Evolutionary conservation across 2,888 invertebrate genomes (phyloP), one percentile per base, ranked within the genome.

Genomic region (Sialis lutaria): DNA sequence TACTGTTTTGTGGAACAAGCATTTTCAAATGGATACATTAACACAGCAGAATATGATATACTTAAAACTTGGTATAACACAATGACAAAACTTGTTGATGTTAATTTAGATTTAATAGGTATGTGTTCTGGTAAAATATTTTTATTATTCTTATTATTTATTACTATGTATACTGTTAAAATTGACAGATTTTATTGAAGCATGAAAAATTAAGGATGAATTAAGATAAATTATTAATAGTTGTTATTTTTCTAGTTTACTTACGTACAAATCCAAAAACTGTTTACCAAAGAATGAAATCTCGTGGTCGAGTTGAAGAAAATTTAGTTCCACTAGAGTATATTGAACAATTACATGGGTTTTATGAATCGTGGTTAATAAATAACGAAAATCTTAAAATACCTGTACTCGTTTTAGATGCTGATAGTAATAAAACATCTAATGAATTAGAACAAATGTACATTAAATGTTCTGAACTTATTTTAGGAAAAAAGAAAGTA

Each of bases 31-130:
- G 79, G 81, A 1, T 70, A 74, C 4, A 66, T 93, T 57, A 75
- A 79, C 48, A 70, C 72, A 0, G 81, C 85, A 4, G 89, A 93
- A 69, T 82, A 81, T 60, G 72, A 79, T 9, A 81, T 92, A 2
- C 68, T 92, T 34, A 80, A 86, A 54, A 82, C 88, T 56, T 93
- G 91, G 90, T 91, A 84, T 58, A 68, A 79, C 45, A 91, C 87
- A 73, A 79, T 89, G 48, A 71, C 75, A 10, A 70, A 75, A 46
- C 10, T 30, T 42, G 6, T 42, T 42, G 42, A 22, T 42, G 42
- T 42, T 12, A 77, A 80, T 55, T 74, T 82, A 44, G 75, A 83
- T 47, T 74, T 92, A 42, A 91, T 93, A 57, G 85, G 90, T 90
- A 61, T 62, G 62, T 47, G 43, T 32, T 22, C 2, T 22, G 22